phyloP scores from a whole-genome alignment of 1,140 invertebrate genomes.

The Drosophila pectinifera region DNA sequence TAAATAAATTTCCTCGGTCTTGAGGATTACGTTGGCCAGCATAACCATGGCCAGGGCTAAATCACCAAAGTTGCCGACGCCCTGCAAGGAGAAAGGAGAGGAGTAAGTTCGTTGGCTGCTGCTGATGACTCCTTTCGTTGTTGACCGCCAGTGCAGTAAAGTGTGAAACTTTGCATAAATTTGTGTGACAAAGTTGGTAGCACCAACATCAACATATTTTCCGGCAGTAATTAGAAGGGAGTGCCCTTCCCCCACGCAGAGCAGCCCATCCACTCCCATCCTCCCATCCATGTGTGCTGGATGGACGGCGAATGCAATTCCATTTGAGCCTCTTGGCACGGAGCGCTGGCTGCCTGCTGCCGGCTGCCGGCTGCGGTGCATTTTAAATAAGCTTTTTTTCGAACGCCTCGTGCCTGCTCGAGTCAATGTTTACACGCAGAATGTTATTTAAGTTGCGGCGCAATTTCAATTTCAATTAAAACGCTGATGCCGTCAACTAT shows the following conservation, averaged over 20 bases:
- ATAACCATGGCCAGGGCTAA: slow-evolving; percentile 82
- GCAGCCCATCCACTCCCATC: not conserved
- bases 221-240: slow-evolving; percentile 69
- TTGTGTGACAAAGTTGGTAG: slow-evolving; percentile 69
- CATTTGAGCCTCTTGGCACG: slow-evolving; percentile 42
- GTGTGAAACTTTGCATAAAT: slow-evolving; percentile 82
- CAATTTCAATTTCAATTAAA: slow-evolving; percentile 83
- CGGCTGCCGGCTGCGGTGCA: slow-evolving; percentile 3
- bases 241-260: too few species aligned
- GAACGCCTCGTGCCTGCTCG: slow-evolving; percentile 26
- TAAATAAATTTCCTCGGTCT: slow-evolving; percentile 85
- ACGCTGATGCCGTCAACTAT: slow-evolving; percentile 60
- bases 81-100: slow-evolving; percentile 50
- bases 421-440: slow-evolving; percentile 73
- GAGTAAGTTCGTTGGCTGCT: slow-evolving; percentile 39
- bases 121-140: slow-evolving; percentile 52
- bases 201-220: slow-evolving; percentile 80
- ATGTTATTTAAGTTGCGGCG: slow-evolving; percentile 78
- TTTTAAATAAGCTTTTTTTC: slow-evolving; percentile 62
- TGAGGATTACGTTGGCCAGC: slow-evolving; percentile 82
- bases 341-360: slow-evolving; percentile 13
- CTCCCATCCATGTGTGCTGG: slow-evolving; percentile 30
- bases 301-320: slow-evolving; percentile 53
- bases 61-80: slow-evolving; percentile 82
- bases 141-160: slow-evolving; percentile 67